A percentile compares a stretch with the other conserved stretches of the same genome.
phyloP scores from a whole-genome alignment of 1,140 invertebrate species.

The Wiebesia pumilae region DNA sequence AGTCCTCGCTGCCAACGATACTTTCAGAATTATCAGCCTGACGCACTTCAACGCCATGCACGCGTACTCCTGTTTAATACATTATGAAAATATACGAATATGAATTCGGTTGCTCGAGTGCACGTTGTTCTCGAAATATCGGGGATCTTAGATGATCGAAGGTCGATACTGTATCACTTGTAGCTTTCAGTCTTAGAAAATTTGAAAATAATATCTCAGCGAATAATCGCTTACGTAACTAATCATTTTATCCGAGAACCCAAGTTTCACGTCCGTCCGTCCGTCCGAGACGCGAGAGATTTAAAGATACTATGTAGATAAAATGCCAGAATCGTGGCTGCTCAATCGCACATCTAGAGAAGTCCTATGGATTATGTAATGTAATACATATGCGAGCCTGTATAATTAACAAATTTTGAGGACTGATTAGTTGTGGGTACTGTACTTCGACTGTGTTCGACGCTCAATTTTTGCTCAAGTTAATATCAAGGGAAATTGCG shows the following conservation, averaged over 20 bases:
- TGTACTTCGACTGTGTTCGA: background rate
- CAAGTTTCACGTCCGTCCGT: background rate
- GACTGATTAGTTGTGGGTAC: background rate
- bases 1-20: no score
- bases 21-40: no score
- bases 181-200: background rate
- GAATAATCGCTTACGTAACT: background rate
- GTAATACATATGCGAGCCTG: background rate
- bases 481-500: background rate
- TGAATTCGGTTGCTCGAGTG: background rate
- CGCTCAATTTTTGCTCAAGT: background rate
- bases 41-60: no score
- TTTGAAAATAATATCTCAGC: background rate
- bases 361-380: background rate
- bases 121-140: background rate
- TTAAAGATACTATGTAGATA: slow-evolving; percentile 4
- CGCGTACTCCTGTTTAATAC: background rate
- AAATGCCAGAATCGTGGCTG: background rate
- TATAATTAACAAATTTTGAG: slow-evolving; percentile 5
- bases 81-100: background rate
- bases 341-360: background rate
- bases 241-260: background rate
- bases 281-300: background rate
- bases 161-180: background rate
- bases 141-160: background rate